Conservation (phyloP, 1,140 invertebrate genomes). For the Drosophila hydei region DNA sequence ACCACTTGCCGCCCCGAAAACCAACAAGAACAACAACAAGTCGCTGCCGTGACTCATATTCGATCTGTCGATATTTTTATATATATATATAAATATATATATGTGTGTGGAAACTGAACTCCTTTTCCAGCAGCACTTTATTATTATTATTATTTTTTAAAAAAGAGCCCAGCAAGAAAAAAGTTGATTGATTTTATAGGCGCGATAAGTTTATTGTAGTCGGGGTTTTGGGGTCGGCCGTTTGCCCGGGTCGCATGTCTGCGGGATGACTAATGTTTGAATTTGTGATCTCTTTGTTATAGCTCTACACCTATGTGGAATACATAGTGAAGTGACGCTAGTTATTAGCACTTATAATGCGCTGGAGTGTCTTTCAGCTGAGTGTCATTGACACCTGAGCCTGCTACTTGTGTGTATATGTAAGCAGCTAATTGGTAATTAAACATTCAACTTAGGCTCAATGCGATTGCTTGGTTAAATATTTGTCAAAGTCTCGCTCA, state of each 20-base stretch:
- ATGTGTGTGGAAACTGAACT: slow-evolving; percentile 68
- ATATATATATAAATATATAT: slow-evolving; percentile 5
- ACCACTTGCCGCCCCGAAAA: slow-evolving; percentile 56
- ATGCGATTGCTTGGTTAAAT: background rate
- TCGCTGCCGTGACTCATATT: slow-evolving; percentile 50
- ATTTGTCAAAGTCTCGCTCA: background rate
- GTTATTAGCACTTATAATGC: slow-evolving; percentile 67
- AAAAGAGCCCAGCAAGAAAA: slow-evolving; percentile 26
- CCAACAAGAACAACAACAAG: slow-evolving; percentile 14
- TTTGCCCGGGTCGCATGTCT: slow-evolving; percentile 36
- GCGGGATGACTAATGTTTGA: slow-evolving; percentile 70
- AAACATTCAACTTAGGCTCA: slow-evolving; percentile 23
- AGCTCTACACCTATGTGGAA: slow-evolving; percentile 23
- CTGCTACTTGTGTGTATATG: background rate
- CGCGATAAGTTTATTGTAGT: slow-evolving; percentile 76
- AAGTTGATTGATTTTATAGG: slow-evolving; percentile 78
- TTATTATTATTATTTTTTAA: slow-evolving; percentile 51
- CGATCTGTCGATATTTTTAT: slow-evolving; percentile 29
- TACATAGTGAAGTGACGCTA: slow-evolving; percentile 48
- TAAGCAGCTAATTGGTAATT: slow-evolving; percentile 22
- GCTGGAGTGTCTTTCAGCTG: slow-evolving; percentile 35
- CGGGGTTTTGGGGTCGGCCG: slow-evolving; percentile 31
- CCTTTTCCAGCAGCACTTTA: slow-evolving; percentile 65
- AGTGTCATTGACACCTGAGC: slow-evolving; percentile 64
- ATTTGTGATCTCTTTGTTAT: slow-evolving; percentile 68